Base-by-base conservation (phyloP, 2,888 invertebrate species). In the Polyploca ridens region DNA sequence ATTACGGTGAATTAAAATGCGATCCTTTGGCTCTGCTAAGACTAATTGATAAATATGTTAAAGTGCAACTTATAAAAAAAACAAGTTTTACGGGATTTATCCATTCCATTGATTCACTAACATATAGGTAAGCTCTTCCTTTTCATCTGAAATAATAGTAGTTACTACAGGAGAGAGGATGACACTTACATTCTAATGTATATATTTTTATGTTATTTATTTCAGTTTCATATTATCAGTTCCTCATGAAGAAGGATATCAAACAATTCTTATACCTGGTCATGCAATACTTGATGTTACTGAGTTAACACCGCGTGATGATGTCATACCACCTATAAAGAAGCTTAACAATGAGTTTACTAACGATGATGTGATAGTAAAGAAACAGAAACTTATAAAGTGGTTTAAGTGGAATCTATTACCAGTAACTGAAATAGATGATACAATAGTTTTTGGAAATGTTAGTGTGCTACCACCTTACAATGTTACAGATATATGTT, bases 341-440 rank as follows among this genome's bases (percentile, higher is more conserved):
- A 85, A 77, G 73, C 16, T 62, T 62, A 61, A 62, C 3, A 35
- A 57, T 33, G 46, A 54, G n/a, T 59, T 74, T 11, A 60, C 75
- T 61, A 63, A 68, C 16, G 72, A 79, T 64, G 82, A 85, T 38
- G 73, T 82, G 38, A 49, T 68, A 49, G 66, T 68, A 33, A 85
- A 80, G 64, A 92, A 89, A 77, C 68, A 35, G 0, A 87, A 81
- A 75, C 59, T 92, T 10, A 75, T 89, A 46, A 77, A 81, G 27
- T 93, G 93, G 93, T 82, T 93, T 3, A 85, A 87, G 75, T 76
- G 73, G 38, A 91, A 93, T 70, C 74, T 89, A 61, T 67, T 93
- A 59, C 84, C 90, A 49, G 88, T 88, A 0, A 73, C 77, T 10
- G 92, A 89, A 72, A 78, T 74, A 16, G 85, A 81, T 46, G 84